phyloP scores from a whole-genome alignment of 2,113 vertebrate species.

The Bettongia penicillata region DNA sequence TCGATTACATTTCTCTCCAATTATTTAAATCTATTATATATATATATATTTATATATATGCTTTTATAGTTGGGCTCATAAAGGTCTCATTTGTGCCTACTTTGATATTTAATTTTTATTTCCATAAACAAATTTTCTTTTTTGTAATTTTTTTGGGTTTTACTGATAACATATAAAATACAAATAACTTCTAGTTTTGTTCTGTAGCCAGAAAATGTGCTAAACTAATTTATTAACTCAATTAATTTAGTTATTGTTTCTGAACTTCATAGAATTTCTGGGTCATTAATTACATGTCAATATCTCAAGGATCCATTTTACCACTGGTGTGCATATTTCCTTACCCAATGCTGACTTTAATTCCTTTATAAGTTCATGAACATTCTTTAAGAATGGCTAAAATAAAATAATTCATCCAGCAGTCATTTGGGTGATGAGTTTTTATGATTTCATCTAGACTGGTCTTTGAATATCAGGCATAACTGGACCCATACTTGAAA shows the following conservation, averaged over 20 bases:
- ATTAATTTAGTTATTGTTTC: background rate
- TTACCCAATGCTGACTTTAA: background rate
- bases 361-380: background rate
- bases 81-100: background rate
- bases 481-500: background rate
- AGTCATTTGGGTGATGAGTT: background rate
- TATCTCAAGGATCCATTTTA: background rate
- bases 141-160: background rate
- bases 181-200: background rate
- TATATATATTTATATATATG: background rate
- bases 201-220: background rate
- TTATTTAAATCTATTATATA: background rate
- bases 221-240: background rate
- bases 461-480: background rate
- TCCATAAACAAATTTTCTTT: background rate
- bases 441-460: background rate
- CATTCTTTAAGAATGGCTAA: background rate
- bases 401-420: background rate
- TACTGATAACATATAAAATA: background rate
- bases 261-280: background rate
- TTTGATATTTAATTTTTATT: background rate
- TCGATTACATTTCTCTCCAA: background rate
- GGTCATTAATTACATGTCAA: background rate
- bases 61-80: background rate
- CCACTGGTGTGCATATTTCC: background rate